Conservation (phyloP, 1,140 invertebrate genomes). For the Vollenhovia emeryi region DNA sequence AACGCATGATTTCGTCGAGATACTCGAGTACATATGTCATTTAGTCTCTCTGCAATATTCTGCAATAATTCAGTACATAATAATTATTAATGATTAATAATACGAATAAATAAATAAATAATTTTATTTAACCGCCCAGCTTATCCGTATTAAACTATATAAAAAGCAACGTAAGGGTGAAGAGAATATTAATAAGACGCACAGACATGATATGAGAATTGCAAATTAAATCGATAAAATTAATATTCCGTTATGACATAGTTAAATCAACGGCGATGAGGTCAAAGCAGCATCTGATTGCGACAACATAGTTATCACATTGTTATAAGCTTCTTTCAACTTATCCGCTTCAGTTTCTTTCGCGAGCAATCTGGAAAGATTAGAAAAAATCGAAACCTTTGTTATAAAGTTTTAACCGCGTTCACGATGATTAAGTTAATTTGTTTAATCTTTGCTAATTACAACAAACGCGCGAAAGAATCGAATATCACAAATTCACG, state of each 20-base stretch:
- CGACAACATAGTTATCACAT: constrained; percentile 3
- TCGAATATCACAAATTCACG: neutral
- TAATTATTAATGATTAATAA: neutral
- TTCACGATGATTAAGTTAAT: neutral
- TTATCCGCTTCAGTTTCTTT: constrained; percentile 46
- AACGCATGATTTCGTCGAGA: neutral
- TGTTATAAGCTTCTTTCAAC: constrained; percentile 47
- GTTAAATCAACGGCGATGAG: neutral
- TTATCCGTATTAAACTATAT: neutral
- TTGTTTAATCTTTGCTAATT: neutral
- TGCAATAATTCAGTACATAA: neutral
- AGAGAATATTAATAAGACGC: neutral
- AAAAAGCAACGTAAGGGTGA: neutral
- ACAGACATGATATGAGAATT: neutral
- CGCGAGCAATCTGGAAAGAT: constrained; percentile 47
- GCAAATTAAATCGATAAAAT: neutral
- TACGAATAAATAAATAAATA: neutral
- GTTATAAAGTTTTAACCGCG: neutral
- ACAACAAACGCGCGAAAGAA: neutral
- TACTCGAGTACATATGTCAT: too few relatives aligned
- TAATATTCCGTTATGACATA: neutral
- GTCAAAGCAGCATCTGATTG: neutral
- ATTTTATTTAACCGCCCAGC: neutral
- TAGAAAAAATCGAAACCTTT: neutral
- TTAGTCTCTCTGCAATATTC: neutral